Evolutionary conservation across 2,888 invertebrate species (phyloP), one percentile per base, ranked within the genome.

Genomic region (Crossocerus cetratus): DNA sequence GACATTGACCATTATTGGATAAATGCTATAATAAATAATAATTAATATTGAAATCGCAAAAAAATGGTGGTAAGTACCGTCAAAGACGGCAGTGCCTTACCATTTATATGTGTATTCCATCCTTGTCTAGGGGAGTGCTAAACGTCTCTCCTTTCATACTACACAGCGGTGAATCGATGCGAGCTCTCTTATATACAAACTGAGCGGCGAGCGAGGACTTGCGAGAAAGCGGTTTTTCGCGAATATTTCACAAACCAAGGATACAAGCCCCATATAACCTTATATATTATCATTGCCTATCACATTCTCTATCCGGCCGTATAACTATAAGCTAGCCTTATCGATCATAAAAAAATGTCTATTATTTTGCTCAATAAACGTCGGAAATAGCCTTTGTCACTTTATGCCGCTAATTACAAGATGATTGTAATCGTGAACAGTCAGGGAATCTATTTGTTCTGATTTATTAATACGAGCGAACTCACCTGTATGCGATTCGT

Each of bases 71-170:
- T 87, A 88, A 87, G 86, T 74, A 84, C 59, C 86, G 83, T 80
- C 82, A 69, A 65, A 72, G 76, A 76, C 86, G 86, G 78, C 84
- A 73, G 87, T 87, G 87, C 87, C 87, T 87, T 87, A 86, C 86
- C 87, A 84, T 20, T 81, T 93, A 91, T 93, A 64, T 87, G 84
- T 86, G 77, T 87, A 32, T 67, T 85, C 86, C 87, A 84, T 87
- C 86, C 87, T 97, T 97, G 96, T 97, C 97, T 94, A 97, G 97
- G 95, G 95, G 95, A 96, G 95, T 95, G 95, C 95, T 95, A 96
- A 96, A 95, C 94, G 92, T 95, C 97, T 98, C 97, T 98, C 97
- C 97, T 97, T 97, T 96, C 95, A 96, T 96, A 96, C 96, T 94
- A 97, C 97, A 97, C 97, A 72, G 14, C 0, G 0, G 0, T 0